These are phyloP conservation scores for Myiothlypis chrysogaster DNA, from an alignment of 2,797 vertebrate species.

Conservation along the genomic window DNA sequence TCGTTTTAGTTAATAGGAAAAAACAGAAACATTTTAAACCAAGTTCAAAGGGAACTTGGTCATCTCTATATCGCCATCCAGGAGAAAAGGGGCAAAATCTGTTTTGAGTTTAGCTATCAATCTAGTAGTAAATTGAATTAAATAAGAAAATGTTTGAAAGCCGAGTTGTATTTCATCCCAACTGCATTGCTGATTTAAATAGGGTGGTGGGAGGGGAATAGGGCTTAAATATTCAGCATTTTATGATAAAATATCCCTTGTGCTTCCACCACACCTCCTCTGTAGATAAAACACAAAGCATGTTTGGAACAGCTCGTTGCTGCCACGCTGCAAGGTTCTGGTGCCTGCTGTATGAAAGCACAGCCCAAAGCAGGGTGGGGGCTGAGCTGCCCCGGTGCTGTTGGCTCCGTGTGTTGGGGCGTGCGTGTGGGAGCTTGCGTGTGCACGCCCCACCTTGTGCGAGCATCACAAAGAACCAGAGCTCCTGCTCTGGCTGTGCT, in stretches of 20 bases:
- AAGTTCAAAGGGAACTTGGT: conserved; percentile 52
- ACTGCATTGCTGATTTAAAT: conserved; percentile 40
- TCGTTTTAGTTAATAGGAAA: conserved; percentile 15
- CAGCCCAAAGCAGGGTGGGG: not conserved
- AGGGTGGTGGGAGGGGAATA: not conserved
- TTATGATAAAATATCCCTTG: conserved; percentile 42
- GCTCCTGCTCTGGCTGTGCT: not conserved
- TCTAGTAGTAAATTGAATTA: conserved; percentile 68
- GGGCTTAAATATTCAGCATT: conserved; percentile 47
- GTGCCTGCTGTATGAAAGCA: not conserved
- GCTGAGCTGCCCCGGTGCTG: not conserved
- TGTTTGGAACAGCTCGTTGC: not conserved
- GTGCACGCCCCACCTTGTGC: not conserved
- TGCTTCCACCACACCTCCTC: conserved; percentile 8
- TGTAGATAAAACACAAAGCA: conserved; percentile 15
- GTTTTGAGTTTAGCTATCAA: conserved; percentile 64
- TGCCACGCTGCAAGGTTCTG: not conserved
- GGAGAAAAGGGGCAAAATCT: conserved; percentile 52
- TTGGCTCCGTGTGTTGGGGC: fast-evolving
- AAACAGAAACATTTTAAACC: conserved; percentile 29
- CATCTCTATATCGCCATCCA: conserved; percentile 23
- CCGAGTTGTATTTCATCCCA: conserved; percentile 60
- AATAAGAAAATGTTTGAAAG: conserved; percentile 67
- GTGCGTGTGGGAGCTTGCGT: not conserved
- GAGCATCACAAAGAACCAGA: not conserved